These are phyloP conservation scores for Trissolcus japonicus DNA, from an alignment of 2,888 invertebrate genomes.

Conservation along the genomic window DNA sequence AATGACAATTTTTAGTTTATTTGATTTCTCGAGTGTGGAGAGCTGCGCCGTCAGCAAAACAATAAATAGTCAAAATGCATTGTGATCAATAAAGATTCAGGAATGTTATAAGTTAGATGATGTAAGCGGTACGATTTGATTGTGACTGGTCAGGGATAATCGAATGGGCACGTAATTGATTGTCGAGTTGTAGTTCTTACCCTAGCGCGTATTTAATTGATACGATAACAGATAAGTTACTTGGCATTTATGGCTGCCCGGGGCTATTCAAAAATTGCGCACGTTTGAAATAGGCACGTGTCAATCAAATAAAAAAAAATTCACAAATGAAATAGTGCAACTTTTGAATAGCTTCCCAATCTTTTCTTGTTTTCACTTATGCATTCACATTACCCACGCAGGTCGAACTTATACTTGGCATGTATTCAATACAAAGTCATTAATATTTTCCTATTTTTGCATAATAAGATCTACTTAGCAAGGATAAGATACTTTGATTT, in stretches of 20 bases:
- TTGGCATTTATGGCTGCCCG: constrained; percentile 33
- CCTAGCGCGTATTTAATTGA: constrained; percentile 2
- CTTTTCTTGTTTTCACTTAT: too few species aligned
- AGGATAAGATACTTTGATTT: constrained; percentile 15
- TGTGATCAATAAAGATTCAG: constrained; percentile 44
- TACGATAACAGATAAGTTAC: constrained; percentile 23
- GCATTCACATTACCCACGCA: constrained; percentile 6
- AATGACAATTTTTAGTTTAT: constrained; percentile 12
- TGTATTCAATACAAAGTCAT: constrained; percentile 30
- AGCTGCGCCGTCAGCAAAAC: constrained; percentile 10
- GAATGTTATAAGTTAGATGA: constrained; percentile 33
- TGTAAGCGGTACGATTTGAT: constrained; percentile 17
- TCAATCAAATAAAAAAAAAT: too few species aligned
- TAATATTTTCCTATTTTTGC: constrained; percentile 53
- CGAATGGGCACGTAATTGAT: constrained; percentile 33
- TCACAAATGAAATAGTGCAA: too few species aligned
- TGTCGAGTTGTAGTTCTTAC: constrained; percentile 26
- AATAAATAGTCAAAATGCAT: constrained; percentile 45
- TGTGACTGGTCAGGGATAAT: constrained; percentile 11
- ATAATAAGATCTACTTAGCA: constrained; percentile 35
- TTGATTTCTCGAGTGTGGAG: constrained; percentile 6
- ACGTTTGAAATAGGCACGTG: too few species aligned
- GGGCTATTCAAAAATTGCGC: constrained; percentile 22
- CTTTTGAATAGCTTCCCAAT: too few species aligned
- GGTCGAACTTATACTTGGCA: constrained; percentile 16